Base-by-base conservation (phyloP, 1,140 invertebrate species). In the Anoplolepis gracilipes region DNA sequence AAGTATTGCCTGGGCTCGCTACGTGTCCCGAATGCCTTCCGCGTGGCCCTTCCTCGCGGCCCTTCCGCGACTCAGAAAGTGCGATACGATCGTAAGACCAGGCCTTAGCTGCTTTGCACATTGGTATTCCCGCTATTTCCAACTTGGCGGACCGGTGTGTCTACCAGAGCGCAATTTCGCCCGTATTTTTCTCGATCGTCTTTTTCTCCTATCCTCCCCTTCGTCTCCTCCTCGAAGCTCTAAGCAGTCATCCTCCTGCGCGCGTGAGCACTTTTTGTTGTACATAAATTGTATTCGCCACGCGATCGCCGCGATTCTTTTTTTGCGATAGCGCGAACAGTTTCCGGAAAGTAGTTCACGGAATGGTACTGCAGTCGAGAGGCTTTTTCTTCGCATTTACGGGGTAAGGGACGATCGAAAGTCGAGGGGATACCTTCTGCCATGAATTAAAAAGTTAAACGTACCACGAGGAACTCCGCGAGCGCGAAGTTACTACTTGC, bases 51-150 rank as follows among this genome's bases (percentile, higher is more conserved):
- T 25, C 28, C 65, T n/a, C n/a, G 36, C 67, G 76, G 73, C 42
- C 77, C 25, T 25, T 25, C 28, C 65, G 49, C 64, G 84, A 39
- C 64, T 76, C 42, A 16, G 59, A 59, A 64, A 30, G 42, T 16
- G 67, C 42, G 59, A 30, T 16, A 46, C 53, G 67, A 76, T 75
- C 46, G 28, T 61, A 57, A 62, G 81, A 46, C 78, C 77, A 19
- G 42, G 28, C 75, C 85, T 62, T 76, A 46, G 59, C 62, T 85
- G 82, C 85, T 90, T 91, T 86, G 88, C 88, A 85, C 90, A 91
- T 91, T 90, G 90, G 90, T 91, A 91, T 91, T 91, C 90, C 81
- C 70, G 72, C 88, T 90, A 91, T 88, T 91, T 86, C 75, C 67
- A 90, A 62, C 69, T 59, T 57, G 55, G 49, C 55, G 28, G 55